Evolutionary conservation across 2,113 vertebrate genomes (phyloP).

Genomic region (Sitta europaea): DNA sequence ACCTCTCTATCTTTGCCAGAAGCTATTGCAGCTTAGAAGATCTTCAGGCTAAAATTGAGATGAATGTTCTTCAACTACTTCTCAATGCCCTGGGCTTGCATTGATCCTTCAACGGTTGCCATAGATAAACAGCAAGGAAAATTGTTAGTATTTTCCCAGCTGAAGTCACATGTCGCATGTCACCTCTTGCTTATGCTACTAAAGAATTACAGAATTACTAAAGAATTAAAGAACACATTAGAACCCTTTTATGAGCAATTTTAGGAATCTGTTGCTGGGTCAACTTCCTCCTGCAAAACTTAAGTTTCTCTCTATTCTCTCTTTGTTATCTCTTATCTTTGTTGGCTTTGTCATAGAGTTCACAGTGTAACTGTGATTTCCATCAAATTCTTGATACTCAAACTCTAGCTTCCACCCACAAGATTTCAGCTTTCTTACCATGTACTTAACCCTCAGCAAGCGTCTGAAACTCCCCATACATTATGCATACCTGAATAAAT

Average conservation of each 20-base stretch:
- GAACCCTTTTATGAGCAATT: background rate
- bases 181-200: background rate
- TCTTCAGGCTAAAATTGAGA: background rate
- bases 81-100: background rate
- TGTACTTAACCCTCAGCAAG: background rate
- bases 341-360: background rate
- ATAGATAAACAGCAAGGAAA: background rate
- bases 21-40: background rate
- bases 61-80: background rate
- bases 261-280: background rate
- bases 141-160: background rate
- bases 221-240: background rate
- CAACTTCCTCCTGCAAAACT: background rate
- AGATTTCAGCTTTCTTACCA: background rate
- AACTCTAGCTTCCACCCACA: background rate
- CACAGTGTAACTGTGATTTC: background rate
- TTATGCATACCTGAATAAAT: slow-evolving; percentile 21
- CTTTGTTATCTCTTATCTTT: background rate
- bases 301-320: background rate
- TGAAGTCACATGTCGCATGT: background rate
- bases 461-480: background rate
- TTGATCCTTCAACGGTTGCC: background rate
- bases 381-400: background rate
- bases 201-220: background rate
- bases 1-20: background rate